Evolutionary conservation across 2,888 invertebrate genomes (phyloP), one percentile per base, ranked within the genome.

Genomic region (Caenorhabditis zanzibari): DNA sequence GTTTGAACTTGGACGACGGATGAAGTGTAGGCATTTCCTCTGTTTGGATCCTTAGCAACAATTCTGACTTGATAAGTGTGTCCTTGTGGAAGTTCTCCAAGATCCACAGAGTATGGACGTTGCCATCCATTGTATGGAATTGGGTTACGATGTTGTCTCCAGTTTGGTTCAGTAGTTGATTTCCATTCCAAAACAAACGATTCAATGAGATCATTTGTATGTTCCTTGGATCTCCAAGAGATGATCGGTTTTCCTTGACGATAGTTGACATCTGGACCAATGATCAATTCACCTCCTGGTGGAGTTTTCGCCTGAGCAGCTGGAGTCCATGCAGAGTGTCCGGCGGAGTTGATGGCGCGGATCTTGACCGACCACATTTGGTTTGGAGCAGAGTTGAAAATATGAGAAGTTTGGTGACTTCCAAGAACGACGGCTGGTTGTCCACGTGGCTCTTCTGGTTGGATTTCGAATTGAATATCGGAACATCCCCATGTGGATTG

Each of bases 91-190:
- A 92, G 85, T 44, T 89, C 89, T 61, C 87, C 82, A 58, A 92
- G 82, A 58, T 90, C 90, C 32, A 90, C 86, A 47, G 88, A 86
- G 85, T 92, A 92, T 6, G 92, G 90, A 35, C 92, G 86, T 82
- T 92, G 92, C 88, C 89, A 90, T 58, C 92, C 92, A 41, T 88
- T 81, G 81, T 88, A 92, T 3, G 88, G 89, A 61, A 88, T 82
- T 24, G 86, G 86, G 35, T 89, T 86, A n/a, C 87, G 79, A 47
- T 90, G 90, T 54, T 90, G 88, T 75, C 90, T 82, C 92, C 92
- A 92, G 16, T 86, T 66, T 14, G 83, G 82, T 35, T 91, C 90
- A n/a, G 84, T 85, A 9, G 87, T 85, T 7, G 86, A 64, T 32
- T 88, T 88, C 89, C 90, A 91, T 75, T 92, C 92, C 52, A 92